A percentile compares a stretch with the other conserved stretches of the same genome.
phyloP scores from a whole-genome alignment of 1,140 invertebrate genomes.

The Drosophila sturtevanti region DNA sequence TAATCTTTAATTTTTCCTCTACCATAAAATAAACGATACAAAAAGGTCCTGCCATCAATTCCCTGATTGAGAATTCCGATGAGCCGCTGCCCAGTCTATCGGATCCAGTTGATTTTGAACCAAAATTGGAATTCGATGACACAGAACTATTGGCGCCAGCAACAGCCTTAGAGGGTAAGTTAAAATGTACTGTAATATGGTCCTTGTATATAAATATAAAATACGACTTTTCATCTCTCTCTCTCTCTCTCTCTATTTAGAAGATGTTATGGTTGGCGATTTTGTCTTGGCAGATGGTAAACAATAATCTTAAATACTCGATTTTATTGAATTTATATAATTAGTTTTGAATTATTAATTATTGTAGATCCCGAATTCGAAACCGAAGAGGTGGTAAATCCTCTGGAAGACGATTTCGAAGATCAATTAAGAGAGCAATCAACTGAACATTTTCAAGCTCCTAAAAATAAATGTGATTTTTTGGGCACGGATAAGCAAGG shows the following conservation, averaged over 20 bases:
- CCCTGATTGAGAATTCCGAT: constrained; percentile 86
- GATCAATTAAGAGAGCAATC: constrained; percentile 77
- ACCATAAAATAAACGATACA: neutral
- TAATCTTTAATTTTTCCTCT: constrained; percentile 60
- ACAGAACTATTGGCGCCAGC: constrained; percentile 86
- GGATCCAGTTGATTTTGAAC: constrained; percentile 96
- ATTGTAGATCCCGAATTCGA: constrained; percentile 62
- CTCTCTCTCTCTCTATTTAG: constrained; percentile 27
- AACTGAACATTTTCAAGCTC: constrained; percentile 54
- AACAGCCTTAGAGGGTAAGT: constrained; percentile 68
- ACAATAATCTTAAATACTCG: neutral
- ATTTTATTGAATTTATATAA: neutral
- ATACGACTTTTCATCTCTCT: constrained; percentile 37
- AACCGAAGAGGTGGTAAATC: constrained; percentile 66
- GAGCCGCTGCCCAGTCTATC: constrained; percentile 94
- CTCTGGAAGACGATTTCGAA: constrained; percentile 80
- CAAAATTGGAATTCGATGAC: constrained; percentile 97
- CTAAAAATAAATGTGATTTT: constrained; percentile 78
- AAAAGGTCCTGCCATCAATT: constrained; percentile 79
- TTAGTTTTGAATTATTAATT: neutral
- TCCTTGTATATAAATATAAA: constrained; percentile 24
- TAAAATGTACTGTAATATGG: constrained; percentile 19
- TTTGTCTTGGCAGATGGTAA: constrained; percentile 78
- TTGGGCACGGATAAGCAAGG: constrained; percentile 85
- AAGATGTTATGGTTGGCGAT: constrained; percentile 82